These are phyloP conservation scores for Sebastes schlegelii DNA, from an alignment of 2,113 vertebrate genomes.

Conservation along the genomic window DNA sequence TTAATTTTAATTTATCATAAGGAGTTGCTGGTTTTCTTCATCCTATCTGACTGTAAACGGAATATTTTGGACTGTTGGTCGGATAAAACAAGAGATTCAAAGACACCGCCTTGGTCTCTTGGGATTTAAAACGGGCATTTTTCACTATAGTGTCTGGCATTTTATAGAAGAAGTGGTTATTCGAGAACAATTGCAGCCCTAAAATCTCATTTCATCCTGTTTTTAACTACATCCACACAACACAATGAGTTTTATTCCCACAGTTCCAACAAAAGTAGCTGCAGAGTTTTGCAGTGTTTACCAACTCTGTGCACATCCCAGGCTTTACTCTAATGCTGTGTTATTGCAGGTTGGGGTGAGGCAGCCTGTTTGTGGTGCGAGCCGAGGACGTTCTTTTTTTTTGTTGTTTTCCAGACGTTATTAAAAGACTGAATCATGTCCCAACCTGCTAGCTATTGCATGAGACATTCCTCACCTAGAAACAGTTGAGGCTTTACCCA, in stretches of 20 bases:
- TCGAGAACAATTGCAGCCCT: background rate
- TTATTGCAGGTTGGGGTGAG: conserved; percentile 48
- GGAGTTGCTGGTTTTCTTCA: background rate
- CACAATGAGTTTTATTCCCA: background rate
- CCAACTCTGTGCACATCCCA: background rate
- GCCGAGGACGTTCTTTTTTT: accelerated
- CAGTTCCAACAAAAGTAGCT: background rate
- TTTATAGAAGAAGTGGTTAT: background rate
- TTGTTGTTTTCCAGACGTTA: background rate
- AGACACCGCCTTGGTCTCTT: too few relatives aligned
- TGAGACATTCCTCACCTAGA: conserved; percentile 55
- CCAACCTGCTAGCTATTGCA: conserved; percentile 38
- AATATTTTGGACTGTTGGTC: background rate
- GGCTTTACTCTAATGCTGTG: conserved; percentile 6
- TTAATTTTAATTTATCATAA: background rate
- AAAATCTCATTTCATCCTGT: background rate
- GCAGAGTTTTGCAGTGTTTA: conserved; percentile 6
- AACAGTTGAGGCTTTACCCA: conserved; percentile 2
- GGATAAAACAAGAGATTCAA: background rate
- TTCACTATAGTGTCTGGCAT: background rate
- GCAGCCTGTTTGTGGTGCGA: conserved; percentile 2
- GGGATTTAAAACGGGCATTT: background rate
- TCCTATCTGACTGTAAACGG: background rate
- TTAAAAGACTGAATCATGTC: conserved; percentile 49
- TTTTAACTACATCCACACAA: background rate